Base-by-base conservation (phyloP, 2,113 vertebrate genomes). In the Motacilla tschutschensis region DNA sequence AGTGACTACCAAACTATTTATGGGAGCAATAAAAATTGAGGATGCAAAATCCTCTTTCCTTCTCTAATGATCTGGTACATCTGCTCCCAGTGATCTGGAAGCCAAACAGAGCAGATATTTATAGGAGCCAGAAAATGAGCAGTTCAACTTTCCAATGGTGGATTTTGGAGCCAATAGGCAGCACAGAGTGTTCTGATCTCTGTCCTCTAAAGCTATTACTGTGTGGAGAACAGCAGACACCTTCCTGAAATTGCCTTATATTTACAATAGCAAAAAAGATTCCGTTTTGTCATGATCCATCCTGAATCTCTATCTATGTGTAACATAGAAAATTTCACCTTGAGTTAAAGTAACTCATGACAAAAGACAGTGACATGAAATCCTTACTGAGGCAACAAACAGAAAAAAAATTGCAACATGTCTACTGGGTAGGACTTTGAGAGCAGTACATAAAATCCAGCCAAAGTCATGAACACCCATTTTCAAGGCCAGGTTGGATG, bases 21-120 rank as follows among this genome's bases (percentile, higher is more conserved):
- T 2, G 69, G 59, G 40, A 77, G 60, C 67, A 89, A 55, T 40
- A 79, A 87, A 87, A 91, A 80, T 1, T 47, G 85, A 87, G 62
- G 53, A 73, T 85, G 57, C 29, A 63, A 90, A 88, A 93, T 85
- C 58, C 63, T 77, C 48, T 74, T 83, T 87, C 41, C 41, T 83
- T 29, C 29, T 70, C 67, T 73, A 90, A 65, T 62, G 59, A 83
- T 79, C 79, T 90, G 60, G 57, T 79, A 63, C 55, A 66, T 85
- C 72, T 73, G 69, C 40, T 87, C 48, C 44, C 44, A 55, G 69
- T 58, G 55, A 88, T 66, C 84, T 79, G 55, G 53, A 85, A 90
- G 60, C 72, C 73, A 88, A 87, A 79, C 31, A 85, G 14, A 84
- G 43, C 35, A 84, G 53, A 67, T 89, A 87, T 92, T 93, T 90